A percentile compares a stretch with the other conserved stretches of the same genome.
These are phyloP conservation scores for Pseudococcus longispinus DNA, from an alignment of 2,888 invertebrate genomes.

Conservation along the genomic window DNA sequence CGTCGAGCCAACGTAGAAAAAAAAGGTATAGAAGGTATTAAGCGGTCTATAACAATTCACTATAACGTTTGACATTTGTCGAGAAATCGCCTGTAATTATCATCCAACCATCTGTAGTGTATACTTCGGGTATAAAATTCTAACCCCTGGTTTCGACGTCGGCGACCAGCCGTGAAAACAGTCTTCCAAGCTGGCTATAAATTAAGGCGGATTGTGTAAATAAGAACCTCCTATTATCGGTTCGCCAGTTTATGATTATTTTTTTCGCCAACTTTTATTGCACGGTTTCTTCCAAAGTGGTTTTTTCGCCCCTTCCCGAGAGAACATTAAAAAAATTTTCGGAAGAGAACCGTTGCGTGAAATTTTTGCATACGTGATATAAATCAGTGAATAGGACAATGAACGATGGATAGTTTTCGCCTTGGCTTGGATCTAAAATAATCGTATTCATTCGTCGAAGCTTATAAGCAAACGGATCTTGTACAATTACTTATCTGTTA, in stretches of 20 bases:
- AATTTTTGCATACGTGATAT: background rate
- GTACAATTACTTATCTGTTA: background rate
- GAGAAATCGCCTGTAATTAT: slow-evolving; percentile 37
- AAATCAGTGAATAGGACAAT: too few relatives aligned
- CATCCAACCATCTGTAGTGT: slow-evolving; percentile 20
- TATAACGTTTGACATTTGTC: slow-evolving; percentile 36
- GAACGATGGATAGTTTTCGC: too few relatives aligned
- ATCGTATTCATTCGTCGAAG: background rate
- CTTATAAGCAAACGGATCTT: background rate
- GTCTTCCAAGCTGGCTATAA: slow-evolving; percentile 19
- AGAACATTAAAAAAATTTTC: background rate
- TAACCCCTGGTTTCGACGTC: background rate
- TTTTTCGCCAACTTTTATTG: background rate
- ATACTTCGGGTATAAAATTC: background rate
- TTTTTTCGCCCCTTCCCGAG: too few relatives aligned
- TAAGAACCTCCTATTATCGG: slow-evolving; percentile 8
- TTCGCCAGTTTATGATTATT: slow-evolving; percentile 21
- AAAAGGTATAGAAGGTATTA: background rate
- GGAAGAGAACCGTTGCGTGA: background rate
- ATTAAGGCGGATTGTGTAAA: slow-evolving; percentile 26
- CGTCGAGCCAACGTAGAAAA: background rate
- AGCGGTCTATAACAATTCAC: slow-evolving; percentile 14
- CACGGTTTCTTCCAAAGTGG: background rate
- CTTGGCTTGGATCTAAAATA: background rate
- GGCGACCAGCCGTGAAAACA: slow-evolving; percentile 38